These are phyloP conservation scores for Gadus chalcogrammus DNA, from an alignment of 2,113 vertebrate genomes.

Conservation along the genomic window DNA sequence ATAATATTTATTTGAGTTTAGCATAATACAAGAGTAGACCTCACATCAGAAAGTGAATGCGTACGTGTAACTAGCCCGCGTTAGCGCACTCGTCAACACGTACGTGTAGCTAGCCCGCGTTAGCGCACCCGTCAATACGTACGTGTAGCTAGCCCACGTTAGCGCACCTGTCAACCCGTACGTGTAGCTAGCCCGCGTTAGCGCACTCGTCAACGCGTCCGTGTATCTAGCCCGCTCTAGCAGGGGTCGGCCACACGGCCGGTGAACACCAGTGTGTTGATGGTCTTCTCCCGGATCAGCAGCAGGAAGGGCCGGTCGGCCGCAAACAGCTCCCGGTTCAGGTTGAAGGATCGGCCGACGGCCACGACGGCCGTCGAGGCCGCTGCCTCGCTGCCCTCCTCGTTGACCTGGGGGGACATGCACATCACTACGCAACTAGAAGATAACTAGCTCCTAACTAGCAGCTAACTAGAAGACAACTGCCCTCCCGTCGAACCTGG, in stretches of 20 bases:
- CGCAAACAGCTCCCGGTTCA: slow-evolving; percentile 73
- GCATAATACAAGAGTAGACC: background rate
- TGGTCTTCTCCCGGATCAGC: slow-evolving; percentile 83
- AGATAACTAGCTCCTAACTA: background rate
- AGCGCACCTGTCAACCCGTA: too few relatives aligned
- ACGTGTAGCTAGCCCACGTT: background rate
- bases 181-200: background rate
- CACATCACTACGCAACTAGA: background rate
- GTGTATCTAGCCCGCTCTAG: slow-evolving; percentile 15
- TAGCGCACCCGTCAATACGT: background rate
- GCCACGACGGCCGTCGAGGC: slow-evolving; percentile 72
- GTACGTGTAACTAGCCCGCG: background rate
- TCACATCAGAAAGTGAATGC: background rate
- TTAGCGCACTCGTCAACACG: too few relatives aligned
- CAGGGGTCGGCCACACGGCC: slow-evolving; percentile 87
- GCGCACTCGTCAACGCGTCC: background rate
- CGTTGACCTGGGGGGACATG: slow-evolving; percentile 76
- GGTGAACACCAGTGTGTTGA: slow-evolving; percentile 89
- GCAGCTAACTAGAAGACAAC: too few relatives aligned
- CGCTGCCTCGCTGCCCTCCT: slow-evolving; percentile 91
- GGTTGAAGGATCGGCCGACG: slow-evolving; percentile 80
- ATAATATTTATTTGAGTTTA: too few relatives aligned
- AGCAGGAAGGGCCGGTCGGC: slow-evolving; percentile 91
- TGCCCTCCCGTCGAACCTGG: too few relatives aligned
- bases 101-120: background rate